Evolutionary conservation across 2,888 invertebrate species (phyloP).

Genomic region (Rhimphoctona megacephalus): DNA sequence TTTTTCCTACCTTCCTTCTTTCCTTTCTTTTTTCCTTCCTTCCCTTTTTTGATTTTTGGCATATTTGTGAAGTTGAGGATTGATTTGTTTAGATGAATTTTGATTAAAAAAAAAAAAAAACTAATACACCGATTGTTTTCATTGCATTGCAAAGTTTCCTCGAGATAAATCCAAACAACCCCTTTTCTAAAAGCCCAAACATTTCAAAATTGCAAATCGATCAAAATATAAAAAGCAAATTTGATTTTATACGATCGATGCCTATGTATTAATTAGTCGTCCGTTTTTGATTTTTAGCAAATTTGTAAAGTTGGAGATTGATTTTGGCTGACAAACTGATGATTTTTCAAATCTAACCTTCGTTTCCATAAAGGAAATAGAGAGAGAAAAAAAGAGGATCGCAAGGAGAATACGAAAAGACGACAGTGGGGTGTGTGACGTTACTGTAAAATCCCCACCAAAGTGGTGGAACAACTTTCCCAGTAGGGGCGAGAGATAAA

Average conservation of each 20-base stretch:
- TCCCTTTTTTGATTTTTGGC: neutral
- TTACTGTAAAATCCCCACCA: slow-evolving; percentile 48
- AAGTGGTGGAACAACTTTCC: slow-evolving; percentile 34
- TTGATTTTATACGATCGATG: neutral
- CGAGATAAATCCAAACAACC: neutral
- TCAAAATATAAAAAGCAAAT: neutral
- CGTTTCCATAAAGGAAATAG: neutral
- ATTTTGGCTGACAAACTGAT: neutral
- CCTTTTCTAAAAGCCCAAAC: no score
- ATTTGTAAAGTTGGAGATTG: neutral
- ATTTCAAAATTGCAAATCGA: no score
- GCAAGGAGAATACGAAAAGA: slow-evolving; percentile 64
- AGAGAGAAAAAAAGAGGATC: slow-evolving; percentile 57
- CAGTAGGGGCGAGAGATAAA: slow-evolving; percentile 68
- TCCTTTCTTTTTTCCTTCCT: no score
- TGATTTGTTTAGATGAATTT: neutral
- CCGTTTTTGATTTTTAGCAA: neutral
- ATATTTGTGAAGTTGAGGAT: no score
- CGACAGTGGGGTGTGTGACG: slow-evolving; percentile 33
- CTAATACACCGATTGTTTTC: neutral
- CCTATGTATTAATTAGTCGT: neutral
- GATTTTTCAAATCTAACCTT: neutral
- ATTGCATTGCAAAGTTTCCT: neutral
- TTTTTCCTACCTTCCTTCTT: neutral
- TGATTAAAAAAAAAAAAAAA: neutral